Base-by-base conservation (phyloP, 2,888 invertebrate species). In the Noctua janthina region DNA sequence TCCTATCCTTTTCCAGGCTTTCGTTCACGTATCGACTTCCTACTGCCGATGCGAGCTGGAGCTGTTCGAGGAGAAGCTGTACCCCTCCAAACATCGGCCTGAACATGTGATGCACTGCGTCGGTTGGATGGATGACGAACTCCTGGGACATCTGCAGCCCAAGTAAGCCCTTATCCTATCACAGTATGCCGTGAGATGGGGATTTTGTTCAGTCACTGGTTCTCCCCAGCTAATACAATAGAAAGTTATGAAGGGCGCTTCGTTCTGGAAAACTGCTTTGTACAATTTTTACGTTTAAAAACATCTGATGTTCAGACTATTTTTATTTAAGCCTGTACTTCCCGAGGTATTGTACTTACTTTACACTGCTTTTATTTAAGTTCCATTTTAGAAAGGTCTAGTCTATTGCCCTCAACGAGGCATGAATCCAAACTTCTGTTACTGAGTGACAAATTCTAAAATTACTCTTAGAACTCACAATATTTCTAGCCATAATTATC, bases 21-120 rank as follows among this genome's bases (percentile, higher is more conserved):
- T 99, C 89, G 97, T 99, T 5, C 99, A 99, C 94, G 98, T 99
- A 0, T 99, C 99, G 0, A 99, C 99, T 0, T 98, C 99, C 0
- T 99, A 99, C 94, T 99, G 99, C 88, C 99, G 99, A 92, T 99
- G 99, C 92, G 98, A 99, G 90, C 97, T 98, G 88, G 96, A 97
- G 0, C 95, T 97, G 0, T 92, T 99, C 35, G 98, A 99, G 89
- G 99, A 99, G 94, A 97, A 97, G 74, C 96, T 98, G 56, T 99
- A 99, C 93, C 97, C 98, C 0, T 97, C 98, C 0, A 95, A 96
- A 20, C 97, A 97, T 88, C 94, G 97, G 56, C 98, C 98, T 0
- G 97, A 97, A 74, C 97, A 97, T 72, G 96, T 99, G 29, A 97
- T 98, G 81, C 96, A 98, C 73, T 95, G 98, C 91, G 97, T 98